Percentiles rank a stretch among this genome's conserved stretches.
Evolutionary conservation across 2,888 invertebrate species (phyloP).

Genomic region (Tachina lurida): DNA sequence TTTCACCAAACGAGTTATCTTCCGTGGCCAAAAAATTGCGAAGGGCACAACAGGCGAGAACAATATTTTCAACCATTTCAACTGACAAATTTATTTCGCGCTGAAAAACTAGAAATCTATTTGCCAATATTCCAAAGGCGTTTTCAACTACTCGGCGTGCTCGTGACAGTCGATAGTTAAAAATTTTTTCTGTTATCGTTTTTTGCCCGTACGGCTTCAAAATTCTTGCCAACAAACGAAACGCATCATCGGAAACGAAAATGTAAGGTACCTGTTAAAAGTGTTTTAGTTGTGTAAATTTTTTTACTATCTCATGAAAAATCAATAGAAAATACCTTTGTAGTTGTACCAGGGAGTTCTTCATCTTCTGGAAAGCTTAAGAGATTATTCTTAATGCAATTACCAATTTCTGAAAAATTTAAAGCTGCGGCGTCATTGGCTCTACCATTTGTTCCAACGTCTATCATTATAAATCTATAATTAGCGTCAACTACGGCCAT

Average conservation of each 20-base stretch:
- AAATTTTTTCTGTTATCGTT: not conserved
- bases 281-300: not conserved
- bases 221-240: no score
- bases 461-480: slow-evolving; percentile 42
- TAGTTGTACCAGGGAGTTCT: not conserved
- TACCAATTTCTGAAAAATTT: slow-evolving; percentile 3
- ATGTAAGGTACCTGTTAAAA: not conserved
- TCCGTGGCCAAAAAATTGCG: no score
- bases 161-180: not conserved
- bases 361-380: slow-evolving; percentile 24
- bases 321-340: not conserved
- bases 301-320: not conserved
- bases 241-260: no score
- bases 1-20: not conserved
- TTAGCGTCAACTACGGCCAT: slow-evolving; percentile 33
- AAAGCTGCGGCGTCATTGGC: slow-evolving; percentile 37
- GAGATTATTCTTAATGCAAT: not conserved
- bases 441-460: slow-evolving; percentile 39
- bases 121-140: slow-evolving; percentile 1
- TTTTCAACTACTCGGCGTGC: not conserved
- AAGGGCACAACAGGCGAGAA: not conserved
- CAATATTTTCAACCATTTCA: not conserved
- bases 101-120: not conserved
- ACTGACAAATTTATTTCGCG: not conserved
- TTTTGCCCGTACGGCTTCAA: no score